Evolutionary conservation across 2,888 invertebrate species (phyloP).

Genomic region (Agrotis puta): DNA sequence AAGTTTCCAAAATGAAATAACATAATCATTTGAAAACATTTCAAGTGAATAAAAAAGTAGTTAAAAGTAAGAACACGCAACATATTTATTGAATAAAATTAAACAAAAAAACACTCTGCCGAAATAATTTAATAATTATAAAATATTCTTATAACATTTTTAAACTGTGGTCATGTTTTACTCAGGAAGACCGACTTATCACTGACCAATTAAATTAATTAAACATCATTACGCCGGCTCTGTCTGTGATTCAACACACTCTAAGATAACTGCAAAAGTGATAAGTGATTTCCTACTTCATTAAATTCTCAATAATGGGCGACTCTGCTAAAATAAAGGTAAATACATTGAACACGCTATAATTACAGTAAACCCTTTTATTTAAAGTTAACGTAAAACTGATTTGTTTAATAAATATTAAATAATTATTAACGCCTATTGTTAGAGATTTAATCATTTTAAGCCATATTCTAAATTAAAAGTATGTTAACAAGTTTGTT

Average conservation of each 20-base stretch:
- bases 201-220: conserved; percentile 32
- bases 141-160: conserved; percentile 5
- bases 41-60: too few relatives aligned
- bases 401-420: background rate
- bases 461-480: conserved; percentile 35
- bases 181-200: background rate
- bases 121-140: background rate
- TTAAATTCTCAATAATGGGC: conserved; percentile 65
- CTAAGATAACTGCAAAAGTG: background rate
- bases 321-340: conserved; percentile 77
- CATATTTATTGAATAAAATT: background rate
- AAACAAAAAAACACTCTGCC: too few relatives aligned
- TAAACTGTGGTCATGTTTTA: conserved; percentile 39
- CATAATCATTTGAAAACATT: background rate
- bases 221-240: conserved; percentile 15
- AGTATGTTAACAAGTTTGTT: conserved; percentile 77
- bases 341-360: conserved; percentile 31
- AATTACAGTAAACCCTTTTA: background rate
- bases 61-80: background rate
- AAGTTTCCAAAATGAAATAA: background rate
- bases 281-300: background rate
- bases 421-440: conserved; percentile 3
- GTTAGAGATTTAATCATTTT: background rate
- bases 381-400: background rate
- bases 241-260: conserved; percentile 10